Evolutionary conservation across 2,888 invertebrate species (phyloP), one percentile per base, ranked within the genome.

Genomic region (Drosophila testacea): DNA sequence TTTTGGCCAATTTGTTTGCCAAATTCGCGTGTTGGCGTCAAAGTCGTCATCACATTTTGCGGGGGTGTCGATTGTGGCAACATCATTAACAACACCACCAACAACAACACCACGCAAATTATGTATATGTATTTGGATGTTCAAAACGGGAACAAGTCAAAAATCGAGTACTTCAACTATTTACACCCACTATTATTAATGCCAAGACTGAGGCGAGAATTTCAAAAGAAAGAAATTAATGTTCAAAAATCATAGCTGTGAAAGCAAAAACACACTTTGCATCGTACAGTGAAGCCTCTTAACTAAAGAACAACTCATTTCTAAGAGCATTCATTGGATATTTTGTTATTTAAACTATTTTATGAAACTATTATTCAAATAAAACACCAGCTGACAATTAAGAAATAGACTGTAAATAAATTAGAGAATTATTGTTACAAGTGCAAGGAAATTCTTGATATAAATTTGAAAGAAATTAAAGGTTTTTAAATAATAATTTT

Each of bases 1-100:
- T 78, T 84, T 83, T 76, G 76, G 61, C 50, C 68, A 82, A 87
- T 83, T 87, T 83, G 83, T 84, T 84, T 70, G 85, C 77, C 87
- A 81, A 82, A 82, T 73, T 78, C 55, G 78, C 69, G 85, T 84
- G 83, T 83, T 84, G 83, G 83, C 88, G 85, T 83, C 65, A 51
- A 46, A 66, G 62, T 68, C 79, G 66, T 81, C 80, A 70, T 70
- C 70, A 47, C 64, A 56, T 62, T 73, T 69, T 61, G 68, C 44
- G 87, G 70, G 81, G 87, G 83, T 81, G 81, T 86, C 77, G 64
- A 74, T 72, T 69, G 73, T 62, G 48, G 41, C 51, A 44, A 39
- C 46, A 52, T 34, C 46, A 57, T 52, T 56, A 59, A 46, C 62
- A 59, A 22, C 56, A 65, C 7, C 50, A 67, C 4, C 34, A 39